A percentile compares a stretch with the other conserved stretches of the same genome.
These are phyloP conservation scores for Zosterops lateralis DNA, from an alignment of 2,113 vertebrate genomes.

Conservation along the genomic window DNA sequence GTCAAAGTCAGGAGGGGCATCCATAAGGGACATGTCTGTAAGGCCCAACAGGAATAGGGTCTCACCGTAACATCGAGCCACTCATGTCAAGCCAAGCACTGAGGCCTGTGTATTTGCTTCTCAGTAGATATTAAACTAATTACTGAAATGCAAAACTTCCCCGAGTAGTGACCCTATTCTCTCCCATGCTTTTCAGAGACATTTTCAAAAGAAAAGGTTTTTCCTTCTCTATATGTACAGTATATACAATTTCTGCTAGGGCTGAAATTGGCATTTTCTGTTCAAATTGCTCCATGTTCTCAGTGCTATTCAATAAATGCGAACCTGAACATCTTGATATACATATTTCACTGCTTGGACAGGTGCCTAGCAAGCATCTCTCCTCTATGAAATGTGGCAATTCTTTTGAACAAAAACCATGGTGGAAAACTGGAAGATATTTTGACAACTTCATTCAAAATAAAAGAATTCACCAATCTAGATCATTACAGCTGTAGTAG, in stretches of 20 bases:
- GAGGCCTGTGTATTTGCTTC: not conserved
- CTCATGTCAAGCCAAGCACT: not conserved
- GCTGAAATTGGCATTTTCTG: not conserved
- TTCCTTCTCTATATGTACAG: not conserved
- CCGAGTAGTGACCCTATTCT: not conserved
- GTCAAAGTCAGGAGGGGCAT: not conserved
- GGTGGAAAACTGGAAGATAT: not conserved
- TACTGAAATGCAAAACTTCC: not conserved
- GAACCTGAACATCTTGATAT: not conserved
- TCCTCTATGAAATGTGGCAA: not conserved
- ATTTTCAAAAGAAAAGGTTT: not conserved
- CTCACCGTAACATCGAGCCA: not conserved
- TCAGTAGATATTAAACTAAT: not conserved
- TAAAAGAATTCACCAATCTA: not conserved
- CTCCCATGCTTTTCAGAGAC: not conserved
- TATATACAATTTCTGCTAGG: not conserved
- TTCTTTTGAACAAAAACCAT: not conserved
- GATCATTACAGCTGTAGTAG: not conserved
- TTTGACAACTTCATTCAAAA: not conserved
- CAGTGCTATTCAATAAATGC: not conserved
- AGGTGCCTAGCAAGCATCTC: not conserved
- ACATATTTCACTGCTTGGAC: not conserved
- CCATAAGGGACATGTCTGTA: not conserved
- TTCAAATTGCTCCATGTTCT: not conserved
- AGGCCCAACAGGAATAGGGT: not conserved